Evolutionary conservation across 1,140 invertebrate genomes (phyloP).

Genomic region (Linepithema humile): DNA sequence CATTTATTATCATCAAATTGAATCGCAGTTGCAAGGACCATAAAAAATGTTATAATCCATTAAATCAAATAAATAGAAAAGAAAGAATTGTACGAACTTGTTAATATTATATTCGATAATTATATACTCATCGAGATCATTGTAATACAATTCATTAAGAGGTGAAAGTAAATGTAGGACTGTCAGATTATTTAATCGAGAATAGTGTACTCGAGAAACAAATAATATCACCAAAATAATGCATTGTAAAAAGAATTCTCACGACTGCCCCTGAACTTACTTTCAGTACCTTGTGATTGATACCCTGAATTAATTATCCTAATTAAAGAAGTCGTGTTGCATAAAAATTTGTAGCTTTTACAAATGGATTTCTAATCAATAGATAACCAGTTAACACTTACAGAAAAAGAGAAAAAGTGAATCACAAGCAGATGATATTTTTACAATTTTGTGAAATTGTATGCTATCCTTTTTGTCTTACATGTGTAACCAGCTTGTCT

Average conservation of each 20-base stretch:
- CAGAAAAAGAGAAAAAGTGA: too few species aligned
- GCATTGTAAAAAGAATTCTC: conserved; percentile 28
- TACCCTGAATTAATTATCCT: conserved; percentile 38
- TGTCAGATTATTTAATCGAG: conserved; percentile 41
- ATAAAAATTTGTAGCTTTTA: conserved; percentile 13
- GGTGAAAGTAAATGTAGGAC: conserved; percentile 60
- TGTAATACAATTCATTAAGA: conserved; percentile 52
- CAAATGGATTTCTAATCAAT: conserved; percentile 23
- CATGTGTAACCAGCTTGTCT: neutral
- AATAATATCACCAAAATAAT: conserved; percentile 40
- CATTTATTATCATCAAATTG: conserved; percentile 51
- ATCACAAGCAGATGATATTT: conserved; percentile 20
- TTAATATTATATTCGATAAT: conserved; percentile 48
- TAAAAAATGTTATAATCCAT: conserved; percentile 26
- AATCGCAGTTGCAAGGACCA: conserved; percentile 54
- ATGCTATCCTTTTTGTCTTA: neutral
- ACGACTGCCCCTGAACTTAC: neutral
- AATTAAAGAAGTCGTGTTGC: conserved; percentile 4
- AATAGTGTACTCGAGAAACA: conserved; percentile 30
- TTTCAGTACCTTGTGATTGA: neutral
- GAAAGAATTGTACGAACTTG: neutral
- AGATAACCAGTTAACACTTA: neutral
- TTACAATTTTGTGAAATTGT: conserved; percentile 21
- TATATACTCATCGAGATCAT: conserved; percentile 42
- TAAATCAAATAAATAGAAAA: conserved; percentile 35